Evolutionary conservation across 2,888 invertebrate species (phyloP).

Genomic region (Folsomia manolachei): DNA sequence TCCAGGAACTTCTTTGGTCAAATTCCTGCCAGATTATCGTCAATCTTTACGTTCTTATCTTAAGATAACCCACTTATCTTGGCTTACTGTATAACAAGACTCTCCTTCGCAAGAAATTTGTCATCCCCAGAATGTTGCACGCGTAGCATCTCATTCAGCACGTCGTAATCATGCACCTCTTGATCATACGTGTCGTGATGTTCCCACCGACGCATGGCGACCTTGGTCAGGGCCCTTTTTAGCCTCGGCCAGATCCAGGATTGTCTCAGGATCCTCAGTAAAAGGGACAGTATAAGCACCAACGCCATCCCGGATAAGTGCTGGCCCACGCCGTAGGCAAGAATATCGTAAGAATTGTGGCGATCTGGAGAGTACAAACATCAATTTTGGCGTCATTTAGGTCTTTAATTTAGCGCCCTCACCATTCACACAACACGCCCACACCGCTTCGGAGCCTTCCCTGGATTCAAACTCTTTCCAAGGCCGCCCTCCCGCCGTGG

Average conservation of each 20-base stretch:
- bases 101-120: too few relatives aligned
- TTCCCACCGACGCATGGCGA: constrained; percentile 1
- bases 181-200: constrained; percentile 13
- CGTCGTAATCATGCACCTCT: constrained; percentile 28
- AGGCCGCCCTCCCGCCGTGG: neutral
- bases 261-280: constrained; percentile 19
- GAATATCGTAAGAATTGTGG: constrained; percentile 1
- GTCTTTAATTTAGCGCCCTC: neutral
- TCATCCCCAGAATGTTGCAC: neutral
- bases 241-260: constrained; percentile 18
- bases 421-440: constrained; percentile 19
- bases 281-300: constrained; percentile 3
- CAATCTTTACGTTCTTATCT: too few relatives aligned
- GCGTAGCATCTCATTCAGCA: constrained; percentile 22
- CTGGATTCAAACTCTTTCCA: constrained; percentile 26
- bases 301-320: constrained; percentile 11
- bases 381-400: neutral
- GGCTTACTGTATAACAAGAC: neutral
- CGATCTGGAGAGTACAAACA: constrained; percentile 2
- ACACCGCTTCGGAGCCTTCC: neutral
- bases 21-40: constrained; percentile 22
- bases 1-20: constrained; percentile 22
- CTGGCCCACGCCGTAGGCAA: constrained; percentile 29
- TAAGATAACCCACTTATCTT: too few relatives aligned
- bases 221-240: neutral